Evolutionary conservation across 2,797 vertebrate species (phyloP).

Genomic region (Taenioides sp.): DNA sequence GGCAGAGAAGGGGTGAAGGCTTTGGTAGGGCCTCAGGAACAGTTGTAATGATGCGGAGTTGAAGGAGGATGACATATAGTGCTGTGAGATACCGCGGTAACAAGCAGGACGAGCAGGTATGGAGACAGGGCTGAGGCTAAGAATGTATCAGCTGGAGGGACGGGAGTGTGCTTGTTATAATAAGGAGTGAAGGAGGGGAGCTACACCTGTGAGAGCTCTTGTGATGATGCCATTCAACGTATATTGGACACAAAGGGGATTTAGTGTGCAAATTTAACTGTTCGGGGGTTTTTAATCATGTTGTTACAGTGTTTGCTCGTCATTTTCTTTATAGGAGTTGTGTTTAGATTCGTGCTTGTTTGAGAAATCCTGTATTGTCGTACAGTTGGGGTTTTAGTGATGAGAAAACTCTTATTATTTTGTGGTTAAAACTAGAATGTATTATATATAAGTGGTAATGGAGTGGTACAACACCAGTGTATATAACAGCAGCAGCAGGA

Average conservation of each 20-base stretch:
- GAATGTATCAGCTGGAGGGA: background rate
- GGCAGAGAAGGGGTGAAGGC: constrained; percentile 26
- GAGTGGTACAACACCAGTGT: constrained; percentile 15
- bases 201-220: background rate
- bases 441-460: too few relatives aligned
- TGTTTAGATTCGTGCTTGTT: too few relatives aligned
- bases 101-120: constrained; percentile 26
- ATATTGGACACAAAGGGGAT: background rate
- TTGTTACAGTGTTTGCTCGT: too few relatives aligned
- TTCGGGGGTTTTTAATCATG: too few relatives aligned
- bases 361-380: too few relatives aligned
- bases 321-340: too few relatives aligned
- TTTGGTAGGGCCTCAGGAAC: constrained; percentile 29
- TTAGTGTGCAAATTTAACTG: too few relatives aligned
- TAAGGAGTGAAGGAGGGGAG: background rate
- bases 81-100: constrained; percentile 46
- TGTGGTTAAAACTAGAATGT: too few relatives aligned
- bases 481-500: constrained; percentile 27
- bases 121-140: constrained; percentile 4
- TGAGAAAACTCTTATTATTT: too few relatives aligned
- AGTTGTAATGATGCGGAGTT: constrained; percentile 47
- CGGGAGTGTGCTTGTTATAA: background rate
- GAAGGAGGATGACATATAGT: constrained; percentile 52
- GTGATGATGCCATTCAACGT: background rate
- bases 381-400: too few relatives aligned